Evolutionary conservation across 2,888 invertebrate genomes (phyloP), one percentile per base, ranked within the genome.

Genomic region (Nemapogon koenigi): DNA sequence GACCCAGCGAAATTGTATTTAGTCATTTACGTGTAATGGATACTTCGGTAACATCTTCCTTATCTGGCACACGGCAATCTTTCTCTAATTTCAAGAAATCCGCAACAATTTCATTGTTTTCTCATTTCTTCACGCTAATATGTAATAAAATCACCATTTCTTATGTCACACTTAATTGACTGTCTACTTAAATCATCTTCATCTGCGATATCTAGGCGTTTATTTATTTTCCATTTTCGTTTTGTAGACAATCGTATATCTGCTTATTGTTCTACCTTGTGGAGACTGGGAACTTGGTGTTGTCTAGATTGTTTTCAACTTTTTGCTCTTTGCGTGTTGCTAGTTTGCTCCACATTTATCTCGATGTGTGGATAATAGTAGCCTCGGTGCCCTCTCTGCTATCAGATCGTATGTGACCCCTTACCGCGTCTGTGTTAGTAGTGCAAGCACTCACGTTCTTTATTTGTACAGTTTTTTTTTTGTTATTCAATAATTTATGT

Each of bases 241-340:
- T 39, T 35, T 35, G 16, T 7, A 16, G 16, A 11, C 14, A 26
- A 32, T 39, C 27, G 33, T 38, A 38, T 37, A 25, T 33, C 15
- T 17, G 22, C 33, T 33, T 33, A 33, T 18, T 28, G 37, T 37
- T 28, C 15, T 28, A 14, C 15, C 10, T 18, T 38, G 32, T 17
- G 32, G 27, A 33, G 33, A 49, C 48, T 52, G 53, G 49, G 57
- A 61, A 57, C 49, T 51, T 42, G 46, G 48, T 49, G 26, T 35
- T 27, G 51, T 51, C 46, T 48, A 49, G 50, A 52, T 55, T 53
- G 49, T 54, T 50, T 51, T 52, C 47, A 41, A 51, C 49, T 59
- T 60, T 59, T 59, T 60, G 46, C 52, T 46, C 44, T 41, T 49
- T 47, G 53, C 55, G 50, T 48, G 44, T 49, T 65, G 64, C 69